A percentile compares a stretch with the other conserved stretches of the same genome.
Conservation (phyloP, 1,140 invertebrate genomes). For the Kradibia gibbosae region DNA sequence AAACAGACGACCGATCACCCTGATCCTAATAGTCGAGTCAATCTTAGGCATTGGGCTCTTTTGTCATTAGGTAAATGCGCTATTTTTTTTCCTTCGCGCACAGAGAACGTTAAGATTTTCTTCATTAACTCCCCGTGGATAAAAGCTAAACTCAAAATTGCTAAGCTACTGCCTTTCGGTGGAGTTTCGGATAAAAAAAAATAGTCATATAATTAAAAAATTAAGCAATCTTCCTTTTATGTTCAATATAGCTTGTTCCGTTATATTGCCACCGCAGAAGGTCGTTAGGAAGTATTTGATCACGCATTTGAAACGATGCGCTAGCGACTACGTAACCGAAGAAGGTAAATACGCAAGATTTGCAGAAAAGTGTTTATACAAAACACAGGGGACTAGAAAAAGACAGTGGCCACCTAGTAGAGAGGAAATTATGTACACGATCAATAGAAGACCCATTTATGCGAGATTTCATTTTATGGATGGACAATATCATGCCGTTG, state of each 20-base stretch:
- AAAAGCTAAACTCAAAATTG: too few species aligned
- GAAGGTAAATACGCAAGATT: slow-evolving; percentile 96
- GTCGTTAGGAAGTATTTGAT: slow-evolving; percentile 90
- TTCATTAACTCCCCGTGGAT: too few species aligned
- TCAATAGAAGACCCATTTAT: slow-evolving; percentile 91
- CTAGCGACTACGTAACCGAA: slow-evolving; percentile 90
- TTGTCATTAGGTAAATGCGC: slow-evolving; percentile 78
- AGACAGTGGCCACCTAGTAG: slow-evolving; percentile 93
- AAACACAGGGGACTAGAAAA: slow-evolving; percentile 88
- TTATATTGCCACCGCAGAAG: slow-evolving; percentile 88
- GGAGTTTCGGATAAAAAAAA: too few species aligned
- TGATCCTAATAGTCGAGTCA: slow-evolving; percentile 91
- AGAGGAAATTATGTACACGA: slow-evolving; percentile 94
- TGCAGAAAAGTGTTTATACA: slow-evolving; percentile 90
- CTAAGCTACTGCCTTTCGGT: too few species aligned
- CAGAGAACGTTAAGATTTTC: too few species aligned
- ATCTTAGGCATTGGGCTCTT: slow-evolving; percentile 92
- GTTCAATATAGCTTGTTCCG: slow-evolving; percentile 87
- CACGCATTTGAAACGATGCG: slow-evolving; percentile 90
- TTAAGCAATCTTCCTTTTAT: too few species aligned
- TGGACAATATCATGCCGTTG: slow-evolving; percentile 94
- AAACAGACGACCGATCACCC: slow-evolving; percentile 95
- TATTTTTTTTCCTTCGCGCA: neutral
- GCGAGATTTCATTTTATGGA: slow-evolving; percentile 94
- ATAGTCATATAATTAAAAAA: too few species aligned